A percentile compares a stretch with the other conserved stretches of the same genome.
These are phyloP conservation scores for Phodopus roborovskii DNA, from an alignment of 2,113 vertebrate genomes.

Conservation along the genomic window DNA sequence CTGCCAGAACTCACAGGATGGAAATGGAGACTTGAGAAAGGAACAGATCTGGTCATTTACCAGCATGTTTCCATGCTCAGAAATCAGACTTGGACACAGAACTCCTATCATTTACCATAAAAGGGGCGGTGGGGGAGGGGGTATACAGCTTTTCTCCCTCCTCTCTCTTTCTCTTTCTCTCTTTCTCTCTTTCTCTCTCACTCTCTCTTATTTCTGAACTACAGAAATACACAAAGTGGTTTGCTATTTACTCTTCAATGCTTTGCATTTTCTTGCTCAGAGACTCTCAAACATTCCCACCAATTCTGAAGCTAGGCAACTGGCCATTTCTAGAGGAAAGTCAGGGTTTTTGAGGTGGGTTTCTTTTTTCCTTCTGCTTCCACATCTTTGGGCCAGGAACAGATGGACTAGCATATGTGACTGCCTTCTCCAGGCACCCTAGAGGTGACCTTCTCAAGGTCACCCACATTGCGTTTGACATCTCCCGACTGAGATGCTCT, in stretches of 20 bases:
- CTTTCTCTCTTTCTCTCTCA: background rate
- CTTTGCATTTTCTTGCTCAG: background rate
- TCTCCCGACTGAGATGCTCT: background rate
- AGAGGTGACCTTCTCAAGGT: constrained; percentile 31
- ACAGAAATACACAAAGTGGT: background rate
- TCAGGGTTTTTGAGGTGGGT: background rate
- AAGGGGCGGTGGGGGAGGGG: background rate
- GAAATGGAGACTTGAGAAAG: background rate
- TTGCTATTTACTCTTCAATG: background rate
- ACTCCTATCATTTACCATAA: background rate
- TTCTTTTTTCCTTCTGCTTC: background rate
- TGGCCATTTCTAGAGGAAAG: background rate
- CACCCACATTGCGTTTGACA: background rate
- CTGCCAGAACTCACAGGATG: background rate
- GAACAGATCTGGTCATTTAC: background rate
- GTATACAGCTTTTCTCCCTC: background rate
- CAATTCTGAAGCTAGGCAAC: background rate
- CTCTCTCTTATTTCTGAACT: constrained; percentile 7
- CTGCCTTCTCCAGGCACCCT: background rate
- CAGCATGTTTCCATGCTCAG: background rate
- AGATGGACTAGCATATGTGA: fast-evolving
- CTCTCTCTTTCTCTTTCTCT: too few species aligned
- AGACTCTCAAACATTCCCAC: background rate
- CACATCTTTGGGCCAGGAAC: background rate
- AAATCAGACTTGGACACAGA: background rate